Base-by-base conservation (phyloP, 1,140 invertebrate genomes). In the Eriosoma lanigerum region DNA sequence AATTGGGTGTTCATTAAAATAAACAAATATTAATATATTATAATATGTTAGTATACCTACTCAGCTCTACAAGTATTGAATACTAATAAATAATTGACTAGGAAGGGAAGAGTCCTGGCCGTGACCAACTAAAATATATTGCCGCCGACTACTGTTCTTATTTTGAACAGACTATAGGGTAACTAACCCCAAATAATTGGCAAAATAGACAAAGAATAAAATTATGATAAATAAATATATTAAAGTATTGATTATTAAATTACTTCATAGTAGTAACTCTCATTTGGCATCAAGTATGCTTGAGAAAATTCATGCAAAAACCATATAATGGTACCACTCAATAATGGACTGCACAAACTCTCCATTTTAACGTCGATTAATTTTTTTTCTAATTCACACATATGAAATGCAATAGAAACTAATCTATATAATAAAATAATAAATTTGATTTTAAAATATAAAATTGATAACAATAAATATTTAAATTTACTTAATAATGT, bases 301-400 rank as follows among this genome's bases (percentile, higher is more conserved):
- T 91, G 86, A 48, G 90, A 89, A 91, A 92, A 96, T 82, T 91
- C 89, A 72, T 90, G 89, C 9, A 96, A 86, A 83, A 95, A 93
- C 93, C 94, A 96, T 80, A 94, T 90, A 29, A 93, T 87, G 1
- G 90, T 92, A 50, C 90, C 90, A 8, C 91, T 90, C 1, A 96
- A 89, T 86, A 95, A 92, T 0, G 94, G 94, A 86, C 93, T 95
- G 21, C 95, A 85, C 82, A 91, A 87, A 81, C 88, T 87, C 0
- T 87, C 86, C 48, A 92, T 84, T 83, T 90, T 90, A 3, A 89
- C 89, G 48, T 89, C 87, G 13, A 91, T 87, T 0, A 91, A 90
- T 52, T 88, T 86, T 81, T 89, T 90, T 84, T 93, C 91, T 26
- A 93, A 88, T 82, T 91, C 89, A 86, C 90, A 91, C 13, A 94